phyloP scores from a whole-genome alignment of 2,888 invertebrate species.

The Xestia ashworthii region DNA sequence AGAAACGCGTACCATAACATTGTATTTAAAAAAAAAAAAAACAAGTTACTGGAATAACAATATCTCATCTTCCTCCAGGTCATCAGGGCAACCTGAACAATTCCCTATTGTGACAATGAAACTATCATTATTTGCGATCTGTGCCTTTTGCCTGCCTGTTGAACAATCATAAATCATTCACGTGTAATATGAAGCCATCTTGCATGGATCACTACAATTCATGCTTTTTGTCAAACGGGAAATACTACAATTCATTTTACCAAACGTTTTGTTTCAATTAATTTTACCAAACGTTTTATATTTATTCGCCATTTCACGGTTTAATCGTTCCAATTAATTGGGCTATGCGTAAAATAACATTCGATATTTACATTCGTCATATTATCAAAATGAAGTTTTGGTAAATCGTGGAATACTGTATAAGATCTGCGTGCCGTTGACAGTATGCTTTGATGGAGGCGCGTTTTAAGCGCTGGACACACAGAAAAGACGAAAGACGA shows the following conservation, averaged over 20 bases:
- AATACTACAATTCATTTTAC: background rate
- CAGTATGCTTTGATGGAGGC: background rate
- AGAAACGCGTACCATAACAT: too few species aligned
- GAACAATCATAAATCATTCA: constrained; percentile 5
- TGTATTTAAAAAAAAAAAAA: background rate
- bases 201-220: background rate
- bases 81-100: constrained; percentile 15
- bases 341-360: background rate
- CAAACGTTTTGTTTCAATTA: too few species aligned
- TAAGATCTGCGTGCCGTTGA: background rate
- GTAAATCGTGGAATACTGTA: background rate
- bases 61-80: constrained; percentile 23
- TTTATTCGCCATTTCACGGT: background rate
- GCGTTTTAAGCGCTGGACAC: too few species aligned
- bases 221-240: background rate
- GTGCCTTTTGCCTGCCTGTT: constrained; percentile 32
- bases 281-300: background rate
- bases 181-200: background rate
- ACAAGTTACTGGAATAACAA: constrained; percentile 15
- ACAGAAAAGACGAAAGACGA: too few species aligned
- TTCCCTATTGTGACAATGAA: constrained; percentile 10
- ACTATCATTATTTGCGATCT: constrained; percentile 40
- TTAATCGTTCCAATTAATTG: background rate
- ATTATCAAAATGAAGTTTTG: background rate
- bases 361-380: background rate